Evolutionary conservation across 2,113 vertebrate genomes (phyloP), one percentile per base, ranked within the genome.

Genomic region (Lathamus discolor): DNA sequence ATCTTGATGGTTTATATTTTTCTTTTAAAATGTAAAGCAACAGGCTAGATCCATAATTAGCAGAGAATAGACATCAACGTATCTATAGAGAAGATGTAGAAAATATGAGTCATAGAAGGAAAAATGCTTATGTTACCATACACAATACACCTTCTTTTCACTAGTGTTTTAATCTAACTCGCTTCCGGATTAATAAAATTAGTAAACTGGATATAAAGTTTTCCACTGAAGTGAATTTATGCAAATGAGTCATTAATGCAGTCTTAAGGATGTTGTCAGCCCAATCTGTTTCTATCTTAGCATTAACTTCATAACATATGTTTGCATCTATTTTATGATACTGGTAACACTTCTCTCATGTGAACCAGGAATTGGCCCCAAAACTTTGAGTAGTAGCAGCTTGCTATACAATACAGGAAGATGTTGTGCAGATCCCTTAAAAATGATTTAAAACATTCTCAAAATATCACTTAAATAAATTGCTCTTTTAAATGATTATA

Each of bases 271-370:
- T 96, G 90, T 63, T 94, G 92, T 91, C 76, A 94, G 57, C n/a
- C 69, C 86, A 96, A 91, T 95, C 96, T 97, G 96, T 91, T 96
- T 93, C 86, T 80, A 6, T 93, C 64, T 94, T 91, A 94, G 16
- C 64, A 79, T 93, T 92, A 86, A 85, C 82, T 95, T 92, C 49
- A 33, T 87, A 94, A 85, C 94, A 97, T 97, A 96, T 92, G 92
- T 96, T 96, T 95, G 72, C 76, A 95, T 91, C 82, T 96, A 75
- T 96, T 96, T 96, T 86, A 93, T 91, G 69, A 68, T 83, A 33
- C 37, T 79, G 73, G 43, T 89, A 86, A 87, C 85, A 92, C 61
- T 88, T 95, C 41, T 83, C 17, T 83, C 66, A 29, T 92, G 66
- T 77, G 92, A 96, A 95, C 63, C 29, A 93, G 63, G 82, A 93